Evolutionary conservation across 23 tunicate genomes (phyloP), one percentile per base, ranked within the genome.

Genomic region (Ascidia mentula): DNA sequence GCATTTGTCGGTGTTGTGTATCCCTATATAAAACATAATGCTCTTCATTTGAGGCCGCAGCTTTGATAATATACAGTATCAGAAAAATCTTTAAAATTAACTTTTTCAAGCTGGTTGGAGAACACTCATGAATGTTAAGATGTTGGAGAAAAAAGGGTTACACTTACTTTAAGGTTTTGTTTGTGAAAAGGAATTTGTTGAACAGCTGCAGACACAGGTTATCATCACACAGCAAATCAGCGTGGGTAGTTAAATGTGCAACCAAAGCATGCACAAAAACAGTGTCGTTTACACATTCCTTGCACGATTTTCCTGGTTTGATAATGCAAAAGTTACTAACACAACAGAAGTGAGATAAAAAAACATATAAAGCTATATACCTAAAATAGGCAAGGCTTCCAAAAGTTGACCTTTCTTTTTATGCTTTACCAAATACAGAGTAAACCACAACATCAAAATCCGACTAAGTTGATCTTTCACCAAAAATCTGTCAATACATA

Each of bases 401-500:
- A 75, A 35, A n/a, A 91, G 81, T 77, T 81, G 89, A 1, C 87
- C 12, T 60, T 91, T 91, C 60, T 80, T 70, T 65, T 77, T 86
- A 37, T 78, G 69, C 46, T 91, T 91, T 61, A 91, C 73, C 38
- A 91, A 60, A 40, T 81, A 77, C 45, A 91, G 69, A 42, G 75
- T 37, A 59, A 79, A 82, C 97, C 97, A 91, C 97, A 91, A 86
- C 22, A 82, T 33, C 24, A 91, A 32, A 5, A 87, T 84, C 9
- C 97, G 78, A 72, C 85, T 38, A 9, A 81, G 86, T 8, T 89
- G 97, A 12, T 91, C 97, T 60, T 91, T 89, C 60, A 75, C 72
- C 8, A 82, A 77, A 77, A 82, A 81, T 59, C 96, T 90, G 69
- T 61, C 9, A 45, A 46, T n/a, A 60, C 1, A 60, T 34, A 79